Evolutionary conservation across 64 coral and sea anemone species (phyloP), one percentile per base, ranked within the genome.

Genomic region (Stichodactyla helianthus): DNA sequence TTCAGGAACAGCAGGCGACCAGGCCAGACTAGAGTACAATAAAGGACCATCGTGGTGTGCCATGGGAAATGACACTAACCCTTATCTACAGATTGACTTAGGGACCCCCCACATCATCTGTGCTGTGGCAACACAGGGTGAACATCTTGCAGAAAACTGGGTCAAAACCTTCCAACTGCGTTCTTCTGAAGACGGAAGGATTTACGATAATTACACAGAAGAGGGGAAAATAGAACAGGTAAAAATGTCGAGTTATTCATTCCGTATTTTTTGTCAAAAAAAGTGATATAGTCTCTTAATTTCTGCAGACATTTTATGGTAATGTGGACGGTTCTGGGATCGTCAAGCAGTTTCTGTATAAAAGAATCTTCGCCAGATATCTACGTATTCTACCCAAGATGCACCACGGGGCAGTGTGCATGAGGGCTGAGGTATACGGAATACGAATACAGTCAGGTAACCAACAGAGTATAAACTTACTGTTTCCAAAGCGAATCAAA

Each of bases 371-470:
- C 17, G 80, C 80, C 51, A 25, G 80, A 22, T 82, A 82, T 56
- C 22, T 82, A 51, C 80, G 54, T 25, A 82, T 82, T 35, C 54
- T 82, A 16, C 80, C 80, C 26, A 82, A 51, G 80, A 82, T 51
- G 22, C 50, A 35, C 51, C 26, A 51, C 80, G 80, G 80, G 9
- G 80, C 80, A 54, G 54, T n/a, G 19, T 82, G 80, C 35, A 82
- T 82, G 80, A 25, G 80, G 6, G 80, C 51, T n/a, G 80, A 82
- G 80, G 10, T 82, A 22, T 82, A 51, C 51, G 80, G 80, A 77
- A 44, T 77, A 60, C 58, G 18, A 60, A 14, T 60, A 14, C 10
- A 60, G 18, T 60, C 58, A 60, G 58, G 58, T 14, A 14, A 60
- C 13, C 13, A 0, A 57, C 0, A 10, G 55, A 57, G 9, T 9